These are phyloP conservation scores for Hoplodrina blanda DNA, from an alignment of 2,888 invertebrate species.

Conservation along the genomic window DNA sequence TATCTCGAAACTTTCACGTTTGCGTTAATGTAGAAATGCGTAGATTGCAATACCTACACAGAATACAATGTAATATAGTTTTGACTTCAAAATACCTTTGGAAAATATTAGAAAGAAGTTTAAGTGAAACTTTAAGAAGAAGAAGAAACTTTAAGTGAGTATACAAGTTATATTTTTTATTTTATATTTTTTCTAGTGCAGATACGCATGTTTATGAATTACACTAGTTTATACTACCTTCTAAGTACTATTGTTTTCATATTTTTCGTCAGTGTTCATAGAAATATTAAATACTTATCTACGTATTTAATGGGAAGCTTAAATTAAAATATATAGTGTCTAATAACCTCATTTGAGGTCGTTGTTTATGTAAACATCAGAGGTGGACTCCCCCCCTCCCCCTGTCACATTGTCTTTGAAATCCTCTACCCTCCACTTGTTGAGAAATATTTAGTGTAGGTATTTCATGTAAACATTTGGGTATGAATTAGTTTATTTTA, in stretches of 20 bases:
- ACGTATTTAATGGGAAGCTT: too few species aligned
- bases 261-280: too few species aligned
- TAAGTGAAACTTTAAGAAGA: too few species aligned
- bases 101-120: not conserved
- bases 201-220: too few species aligned
- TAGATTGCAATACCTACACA: constrained; percentile 22
- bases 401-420: constrained; percentile 23
- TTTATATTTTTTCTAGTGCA: too few species aligned
- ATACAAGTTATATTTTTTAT: too few species aligned
- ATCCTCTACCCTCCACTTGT: not conserved
- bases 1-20: constrained; percentile 43
- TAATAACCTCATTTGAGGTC: not conserved
- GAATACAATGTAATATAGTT: not conserved
- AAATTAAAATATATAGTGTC: not conserved
- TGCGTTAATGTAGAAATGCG: constrained; percentile 27
- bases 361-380: constrained; percentile 2
- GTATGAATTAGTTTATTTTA: not conserved
- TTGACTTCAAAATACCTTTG: not conserved
- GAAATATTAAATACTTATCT: too few species aligned
- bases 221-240: too few species aligned
- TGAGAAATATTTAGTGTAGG: constrained; percentile 11
- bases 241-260: too few species aligned
- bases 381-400: constrained; percentile 6
- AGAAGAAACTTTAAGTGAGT: too few species aligned
- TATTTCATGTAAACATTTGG: constrained; percentile 7